Conservation (phyloP, 2,113 vertebrate species). For the Polyodon spathula region DNA sequence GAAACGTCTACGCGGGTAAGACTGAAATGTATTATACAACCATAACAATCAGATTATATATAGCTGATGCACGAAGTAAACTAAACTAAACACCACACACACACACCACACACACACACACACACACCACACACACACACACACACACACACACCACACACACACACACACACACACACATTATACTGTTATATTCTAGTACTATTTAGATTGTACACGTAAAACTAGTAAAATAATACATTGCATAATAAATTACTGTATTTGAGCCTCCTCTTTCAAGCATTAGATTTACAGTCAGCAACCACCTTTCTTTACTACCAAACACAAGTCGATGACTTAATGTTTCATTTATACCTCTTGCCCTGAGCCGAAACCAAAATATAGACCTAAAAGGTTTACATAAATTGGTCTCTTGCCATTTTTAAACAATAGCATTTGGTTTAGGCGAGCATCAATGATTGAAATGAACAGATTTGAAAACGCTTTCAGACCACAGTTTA, state of each 20-base stretch:
- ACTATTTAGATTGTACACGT: no score
- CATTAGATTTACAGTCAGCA: slow-evolving; percentile 6
- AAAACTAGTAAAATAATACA: slow-evolving; percentile 11
- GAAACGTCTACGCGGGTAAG: no score
- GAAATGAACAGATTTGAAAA: slow-evolving; percentile 34
- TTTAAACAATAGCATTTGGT: slow-evolving; percentile 58
- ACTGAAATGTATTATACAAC: no score
- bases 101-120: no score
- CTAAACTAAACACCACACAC: no score
- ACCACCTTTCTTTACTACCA: slow-evolving; percentile 43
- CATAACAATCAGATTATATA: no score
- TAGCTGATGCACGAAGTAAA: no score
- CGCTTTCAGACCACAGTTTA: slow-evolving; percentile 17
- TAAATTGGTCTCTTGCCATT: slow-evolving; percentile 79
- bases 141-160: no score
- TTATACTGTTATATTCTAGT: no score
- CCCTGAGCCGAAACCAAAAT: slow-evolving; percentile 92
- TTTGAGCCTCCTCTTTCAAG: not conserved
- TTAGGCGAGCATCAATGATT: slow-evolving; percentile 40
- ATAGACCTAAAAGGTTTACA: slow-evolving; percentile 97
- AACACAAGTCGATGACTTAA: slow-evolving; percentile 72
- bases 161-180: no score
- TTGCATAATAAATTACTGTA: slow-evolving; percentile 6
- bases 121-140: no score
- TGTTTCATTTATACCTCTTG: slow-evolving; percentile 77